phyloP scores from a whole-genome alignment of 2,888 invertebrate species.

The Nomada goodeniana region DNA sequence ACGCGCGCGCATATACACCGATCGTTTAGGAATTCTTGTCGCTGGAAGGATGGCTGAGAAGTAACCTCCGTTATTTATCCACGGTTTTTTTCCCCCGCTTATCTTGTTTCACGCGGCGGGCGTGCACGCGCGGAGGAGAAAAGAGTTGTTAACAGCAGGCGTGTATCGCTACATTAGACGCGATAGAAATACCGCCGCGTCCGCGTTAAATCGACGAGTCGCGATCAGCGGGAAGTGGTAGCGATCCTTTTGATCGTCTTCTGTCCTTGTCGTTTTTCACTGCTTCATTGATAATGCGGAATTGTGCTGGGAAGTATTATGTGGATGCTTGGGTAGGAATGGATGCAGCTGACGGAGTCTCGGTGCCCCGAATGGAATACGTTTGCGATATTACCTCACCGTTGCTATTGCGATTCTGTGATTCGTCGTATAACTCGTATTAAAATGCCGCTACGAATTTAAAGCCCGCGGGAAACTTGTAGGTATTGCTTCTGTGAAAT shows the following conservation, averaged over 20 bases:
- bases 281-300: too few relatives aligned
- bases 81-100: conserved; percentile 53
- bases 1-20: conserved; percentile 29
- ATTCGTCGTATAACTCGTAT: too few relatives aligned
- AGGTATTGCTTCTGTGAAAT: too few relatives aligned
- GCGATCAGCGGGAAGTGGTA: neutral
- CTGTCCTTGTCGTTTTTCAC: neutral
- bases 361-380: too few relatives aligned
- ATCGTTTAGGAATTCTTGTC: conserved; percentile 66
- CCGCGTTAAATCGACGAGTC: conserved; percentile 33
- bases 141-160: conserved; percentile 67
- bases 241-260: neutral
- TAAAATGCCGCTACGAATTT: too few relatives aligned
- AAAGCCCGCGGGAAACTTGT: too few relatives aligned
- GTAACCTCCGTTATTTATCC: conserved; percentile 66
- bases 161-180: conserved; percentile 59
- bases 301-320: too few relatives aligned
- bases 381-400: too few relatives aligned
- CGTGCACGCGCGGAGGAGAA: conserved; percentile 47
- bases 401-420: too few relatives aligned
- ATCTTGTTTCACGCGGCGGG: conserved; percentile 67
- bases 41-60: conserved; percentile 27
- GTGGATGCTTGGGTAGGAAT: too few relatives aligned
- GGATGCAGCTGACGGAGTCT: too few relatives aligned
- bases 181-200: conserved; percentile 54